Evolutionary conservation across 2,888 invertebrate genomes (phyloP), one percentile per base, ranked within the genome.

Genomic region (Xylophagus ater): DNA sequence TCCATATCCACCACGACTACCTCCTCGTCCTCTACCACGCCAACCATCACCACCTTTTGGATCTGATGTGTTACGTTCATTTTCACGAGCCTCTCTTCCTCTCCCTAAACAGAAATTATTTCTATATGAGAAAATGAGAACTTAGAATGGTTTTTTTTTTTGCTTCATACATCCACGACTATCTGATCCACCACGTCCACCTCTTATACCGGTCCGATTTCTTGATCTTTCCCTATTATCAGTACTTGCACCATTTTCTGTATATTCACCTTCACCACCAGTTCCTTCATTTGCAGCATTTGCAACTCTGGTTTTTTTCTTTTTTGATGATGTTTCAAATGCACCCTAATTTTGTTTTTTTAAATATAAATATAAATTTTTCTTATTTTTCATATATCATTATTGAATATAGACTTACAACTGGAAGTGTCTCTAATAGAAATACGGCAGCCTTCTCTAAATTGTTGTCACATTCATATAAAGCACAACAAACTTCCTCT

Each of bases 381-480:
- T 10, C 5, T 26, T 26, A n/a, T n/a, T 34, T 25, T 26, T 40
- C 25, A 34, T 39, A n/a, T 10, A 26, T 10, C n/a, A 23, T 8
- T 8, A 9, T 23, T 8, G 23, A 23, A 23, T 23, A 33, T 26
- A 14, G 23, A 53, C 54, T 50, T 42, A 60, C 65, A 53, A 62
- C 59, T 53, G 65, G 64, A 49, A 65, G 54, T 46, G 58, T 57
- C 49, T 65, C 66, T 33, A 65, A 53, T 37, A 66, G 55, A 53
- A 62, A 65, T 48, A 57, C 59, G 46, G 59, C 66, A 40, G 65
- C 93, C 57, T 76, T 74, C 53, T 82, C 78, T 59, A 85, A 69
- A 68, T 94, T 90, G 62, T 87, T 81, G 68, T 92, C 88, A 56
- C 85, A 83, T 70, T 94, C 93, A 62, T 92, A 86, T 41, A 96